These are phyloP conservation scores for Hucho hucho DNA, from an alignment of 2,113 vertebrate species.

Conservation along the genomic window DNA sequence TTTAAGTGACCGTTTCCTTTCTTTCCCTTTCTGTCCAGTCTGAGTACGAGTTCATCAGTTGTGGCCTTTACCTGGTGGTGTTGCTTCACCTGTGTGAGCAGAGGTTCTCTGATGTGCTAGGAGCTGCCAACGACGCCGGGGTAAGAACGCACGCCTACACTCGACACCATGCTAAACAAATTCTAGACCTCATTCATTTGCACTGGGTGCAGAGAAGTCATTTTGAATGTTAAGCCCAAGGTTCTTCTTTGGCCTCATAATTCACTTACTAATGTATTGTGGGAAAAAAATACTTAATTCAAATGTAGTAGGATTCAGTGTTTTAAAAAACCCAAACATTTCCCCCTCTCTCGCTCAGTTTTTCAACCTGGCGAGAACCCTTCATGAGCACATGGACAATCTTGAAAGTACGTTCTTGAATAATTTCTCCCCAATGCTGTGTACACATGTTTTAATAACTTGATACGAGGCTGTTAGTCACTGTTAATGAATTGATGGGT, in stretches of 20 bases:
- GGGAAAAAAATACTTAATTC: not conserved
- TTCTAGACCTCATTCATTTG: not conserved
- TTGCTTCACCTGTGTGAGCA: constrained; percentile 95
- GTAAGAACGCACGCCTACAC: constrained; percentile 70
- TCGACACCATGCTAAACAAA: not conserved
- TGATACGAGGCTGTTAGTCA: not conserved
- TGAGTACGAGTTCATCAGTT: constrained; percentile 97
- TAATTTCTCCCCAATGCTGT: constrained; percentile 14
- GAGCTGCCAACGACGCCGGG: constrained; percentile 89
- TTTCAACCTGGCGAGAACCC: constrained; percentile 98
- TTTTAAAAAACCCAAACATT: not conserved
- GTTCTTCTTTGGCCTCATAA: not conserved
- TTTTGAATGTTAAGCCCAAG: too few species aligned
- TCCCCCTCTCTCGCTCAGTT: constrained; percentile 84
- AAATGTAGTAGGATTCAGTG: constrained; percentile 12
- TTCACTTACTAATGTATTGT: not conserved
- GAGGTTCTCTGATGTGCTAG: constrained; percentile 94
- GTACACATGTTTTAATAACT: not conserved
- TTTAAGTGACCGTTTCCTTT: not conserved
- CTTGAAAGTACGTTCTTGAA: constrained; percentile 88
- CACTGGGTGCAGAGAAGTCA: too few species aligned
- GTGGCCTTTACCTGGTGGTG: constrained; percentile 95
- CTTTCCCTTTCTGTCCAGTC: constrained; percentile 72
- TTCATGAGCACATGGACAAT: constrained; percentile 98
- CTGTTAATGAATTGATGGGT: not conserved